A percentile compares a stretch with the other conserved stretches of the same genome.
These are phyloP conservation scores for Acrobasis repandana DNA, from an alignment of 2,888 invertebrate species.

Conservation along the genomic window DNA sequence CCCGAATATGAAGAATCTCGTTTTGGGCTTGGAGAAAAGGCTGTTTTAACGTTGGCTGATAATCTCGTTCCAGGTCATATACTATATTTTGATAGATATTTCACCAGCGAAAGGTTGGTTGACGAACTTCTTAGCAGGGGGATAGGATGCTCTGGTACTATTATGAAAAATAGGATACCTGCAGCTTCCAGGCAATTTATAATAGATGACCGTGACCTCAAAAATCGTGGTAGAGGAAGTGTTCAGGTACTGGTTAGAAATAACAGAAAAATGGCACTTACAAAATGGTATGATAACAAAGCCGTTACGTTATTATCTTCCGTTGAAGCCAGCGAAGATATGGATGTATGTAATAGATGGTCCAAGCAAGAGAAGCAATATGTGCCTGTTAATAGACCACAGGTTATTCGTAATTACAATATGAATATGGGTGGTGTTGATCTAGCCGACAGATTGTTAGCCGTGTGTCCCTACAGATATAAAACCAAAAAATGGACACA, in stretches of 20 bases:
- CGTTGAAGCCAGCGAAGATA: constrained; percentile 11
- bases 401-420: constrained; percentile 21
- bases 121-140: constrained; percentile 14
- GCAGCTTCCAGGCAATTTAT: too few species aligned
- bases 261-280: constrained; percentile 26
- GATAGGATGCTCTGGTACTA: constrained; percentile 23
- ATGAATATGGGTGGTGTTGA: constrained; percentile 22
- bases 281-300: constrained; percentile 32
- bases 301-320: constrained; percentile 24
- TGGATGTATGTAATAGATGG: constrained; percentile 28
- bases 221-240: constrained; percentile 15
- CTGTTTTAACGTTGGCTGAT: constrained; percentile 27
- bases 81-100: constrained; percentile 32
- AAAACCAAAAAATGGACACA: constrained; percentile 13
- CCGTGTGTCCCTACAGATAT: constrained; percentile 20
- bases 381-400: constrained; percentile 20
- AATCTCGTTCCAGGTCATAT: constrained; percentile 31
- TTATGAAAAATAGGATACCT: constrained; percentile 16
- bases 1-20: constrained; percentile 14
- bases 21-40: constrained; percentile 29
- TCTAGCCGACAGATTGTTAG: constrained; percentile 22
- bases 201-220: neutral
- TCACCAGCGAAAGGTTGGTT: constrained; percentile 26
- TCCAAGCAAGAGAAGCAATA: constrained; percentile 26
- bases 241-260: constrained; percentile 22